A percentile compares a stretch with the other conserved stretches of the same genome.
Evolutionary conservation across 2,113 vertebrate genomes (phyloP).

Genomic region (Gambusia affinis): DNA sequence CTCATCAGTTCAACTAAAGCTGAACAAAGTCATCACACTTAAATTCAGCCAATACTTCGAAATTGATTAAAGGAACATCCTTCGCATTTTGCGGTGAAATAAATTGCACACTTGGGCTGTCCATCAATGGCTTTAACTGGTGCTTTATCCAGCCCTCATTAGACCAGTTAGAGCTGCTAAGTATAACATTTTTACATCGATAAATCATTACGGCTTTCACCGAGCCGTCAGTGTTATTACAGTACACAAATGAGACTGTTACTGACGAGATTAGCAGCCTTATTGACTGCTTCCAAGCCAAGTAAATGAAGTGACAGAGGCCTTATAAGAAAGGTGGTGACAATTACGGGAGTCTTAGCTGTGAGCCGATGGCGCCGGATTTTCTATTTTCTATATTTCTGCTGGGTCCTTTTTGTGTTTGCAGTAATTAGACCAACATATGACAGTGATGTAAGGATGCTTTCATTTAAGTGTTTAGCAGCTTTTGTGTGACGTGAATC

Average conservation of each 20-base stretch:
- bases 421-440: conserved; percentile 18
- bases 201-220: conserved; percentile 13
- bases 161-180: conserved; percentile 20
- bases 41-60: neutral
- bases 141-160: conserved; percentile 9
- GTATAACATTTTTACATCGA: conserved; percentile 19
- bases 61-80: neutral
- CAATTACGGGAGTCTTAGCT: neutral
- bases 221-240: conserved; percentile 25
- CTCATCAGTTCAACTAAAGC: neutral
- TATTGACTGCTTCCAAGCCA: neutral
- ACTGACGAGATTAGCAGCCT: neutral
- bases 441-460: conserved; percentile 28
- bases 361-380: neutral
- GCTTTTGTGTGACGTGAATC: neutral
- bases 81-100: neutral
- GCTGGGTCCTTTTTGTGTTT: conserved; percentile 19
- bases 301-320: neutral
- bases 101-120: neutral
- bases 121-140: neutral
- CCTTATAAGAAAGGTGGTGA: conserved; percentile 1
- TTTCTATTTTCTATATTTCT: conserved; percentile 7
- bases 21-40: neutral
- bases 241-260: conserved; percentile 18
- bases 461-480: neutral